phyloP scores from a whole-genome alignment of 2,113 vertebrate genomes.

The Oryzias melastigma region DNA sequence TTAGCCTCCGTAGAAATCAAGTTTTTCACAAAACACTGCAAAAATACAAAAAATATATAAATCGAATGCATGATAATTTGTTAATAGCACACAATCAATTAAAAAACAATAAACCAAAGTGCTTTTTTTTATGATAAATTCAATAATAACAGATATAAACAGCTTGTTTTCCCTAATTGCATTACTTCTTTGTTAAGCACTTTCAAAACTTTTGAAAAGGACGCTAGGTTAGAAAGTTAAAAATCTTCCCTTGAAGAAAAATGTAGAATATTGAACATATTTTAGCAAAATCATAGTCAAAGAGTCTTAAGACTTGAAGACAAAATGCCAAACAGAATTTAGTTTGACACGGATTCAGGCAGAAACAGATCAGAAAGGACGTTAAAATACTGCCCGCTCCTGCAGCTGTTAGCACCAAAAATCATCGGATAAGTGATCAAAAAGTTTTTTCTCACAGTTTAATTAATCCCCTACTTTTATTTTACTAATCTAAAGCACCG shows the following conservation, averaged over 20 bases:
- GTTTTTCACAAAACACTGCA: neutral
- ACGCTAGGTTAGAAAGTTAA: neutral
- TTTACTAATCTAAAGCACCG: constrained; percentile 15
- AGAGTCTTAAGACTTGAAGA: neutral
- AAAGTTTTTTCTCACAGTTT: constrained; percentile 19
- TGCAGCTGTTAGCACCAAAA: neutral
- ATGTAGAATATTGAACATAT: neutral
- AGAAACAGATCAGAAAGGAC: neutral
- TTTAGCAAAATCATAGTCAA: neutral
- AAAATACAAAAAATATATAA: neutral
- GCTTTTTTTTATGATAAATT: neutral
- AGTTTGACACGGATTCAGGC: neutral
- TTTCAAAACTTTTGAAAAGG: neutral
- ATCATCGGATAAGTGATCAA: neutral
- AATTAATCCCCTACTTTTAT: constrained; percentile 19
- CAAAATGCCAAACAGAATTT: neutral
- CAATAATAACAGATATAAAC: neutral
- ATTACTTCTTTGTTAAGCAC: neutral
- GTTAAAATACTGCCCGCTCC: neutral
- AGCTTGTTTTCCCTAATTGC: neutral
- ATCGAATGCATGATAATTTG: neutral
- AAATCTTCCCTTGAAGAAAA: no score
- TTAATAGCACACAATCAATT: neutral
- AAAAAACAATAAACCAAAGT: neutral
- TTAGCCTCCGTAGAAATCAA: neutral